Base-by-base conservation (phyloP, 2,888 invertebrate genomes). In the Myopa tessellatipennis region DNA sequence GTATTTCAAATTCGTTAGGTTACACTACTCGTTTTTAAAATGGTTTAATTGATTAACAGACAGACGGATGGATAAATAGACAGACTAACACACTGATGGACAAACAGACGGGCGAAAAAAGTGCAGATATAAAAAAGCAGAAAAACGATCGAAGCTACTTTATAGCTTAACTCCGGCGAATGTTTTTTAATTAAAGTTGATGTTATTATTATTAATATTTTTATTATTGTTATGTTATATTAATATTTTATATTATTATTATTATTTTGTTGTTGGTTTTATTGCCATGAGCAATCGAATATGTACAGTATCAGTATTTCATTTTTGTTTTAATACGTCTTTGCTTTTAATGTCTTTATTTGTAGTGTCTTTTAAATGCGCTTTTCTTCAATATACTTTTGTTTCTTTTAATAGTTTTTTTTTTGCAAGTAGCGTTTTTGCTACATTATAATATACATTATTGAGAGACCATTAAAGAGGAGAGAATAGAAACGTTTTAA, bases 281-380 rank as follows among this genome's bases (percentile, higher is more conserved):
- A 72, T 77, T 77, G 77, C 77, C 52, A 72, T 67, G 77, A 70
- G 63, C 77, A 71, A 72, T 77, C 45, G 72, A 76, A 70, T 45
- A 2, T 26, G 26, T 26, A 26, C 1, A 45, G 65, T 63, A 50
- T 69, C 26, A 55, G 4, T 63, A 58, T n/a, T 18, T 50, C 12
- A 45, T 69, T 52, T 69, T n/a, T 67, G 10, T 10, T 69, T 26
- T 69, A 16, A 4, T 65, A 14, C 14, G n/a, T 60, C n/a, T 72
- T 45, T 2, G 26, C 2, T 26, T 26, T n/a, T 34, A 2, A 18
- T 16, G 7, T 10, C n/a, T 8, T 45, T 60, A 5, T 58, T 10
- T n/a, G 5, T 58, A 12, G 2, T 58, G n/a, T n/a, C 12, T n/a
- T 58, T 10, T 58, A n/a, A 1, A 26, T 26, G 26, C 26, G 2